phyloP scores from a whole-genome alignment of 1,140 invertebrate species.

The Drosophila navojoa region DNA sequence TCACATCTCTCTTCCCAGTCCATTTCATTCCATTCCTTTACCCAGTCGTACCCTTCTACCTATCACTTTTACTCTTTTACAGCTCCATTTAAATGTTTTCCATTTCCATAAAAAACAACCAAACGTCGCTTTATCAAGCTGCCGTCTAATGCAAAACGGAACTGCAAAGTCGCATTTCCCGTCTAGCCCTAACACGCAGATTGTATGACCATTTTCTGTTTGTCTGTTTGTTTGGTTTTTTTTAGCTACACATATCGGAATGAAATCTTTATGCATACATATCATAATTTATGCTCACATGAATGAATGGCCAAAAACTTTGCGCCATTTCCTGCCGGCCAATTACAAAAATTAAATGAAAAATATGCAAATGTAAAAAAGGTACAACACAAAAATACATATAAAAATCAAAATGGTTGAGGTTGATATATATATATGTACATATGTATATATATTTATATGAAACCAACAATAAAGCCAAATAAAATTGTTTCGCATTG shows the following conservation, averaged over 20 bases:
- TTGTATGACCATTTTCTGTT: not conserved
- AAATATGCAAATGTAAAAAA: conserved; percentile 64
- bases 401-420: conserved; percentile 9
- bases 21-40: too few relatives aligned
- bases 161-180: conserved; percentile 30
- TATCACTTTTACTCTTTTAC: not conserved
- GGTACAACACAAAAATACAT: not conserved
- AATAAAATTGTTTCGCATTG: conserved; percentile 39
- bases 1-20: too few relatives aligned
- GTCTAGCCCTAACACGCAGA: not conserved
- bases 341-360: conserved; percentile 69
- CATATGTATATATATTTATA: not conserved
- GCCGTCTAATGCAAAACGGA: conserved; percentile 33
- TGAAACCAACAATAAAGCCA: conserved; percentile 21
- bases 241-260: conserved; percentile 37
- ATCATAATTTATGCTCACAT: conserved; percentile 55
- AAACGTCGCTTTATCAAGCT: not conserved
- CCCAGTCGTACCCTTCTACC: too few relatives aligned
- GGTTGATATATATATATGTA: conserved; percentile 21
- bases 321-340: conserved; percentile 55
- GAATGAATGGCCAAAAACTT: conserved; percentile 35
- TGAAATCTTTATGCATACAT: conserved; percentile 42
- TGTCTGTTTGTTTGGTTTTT: not conserved
- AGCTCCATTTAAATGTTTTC: not conserved
- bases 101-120: not conserved